Conservation (phyloP, 2,797 vertebrate genomes). For the Cichlasoma orientale region DNA sequence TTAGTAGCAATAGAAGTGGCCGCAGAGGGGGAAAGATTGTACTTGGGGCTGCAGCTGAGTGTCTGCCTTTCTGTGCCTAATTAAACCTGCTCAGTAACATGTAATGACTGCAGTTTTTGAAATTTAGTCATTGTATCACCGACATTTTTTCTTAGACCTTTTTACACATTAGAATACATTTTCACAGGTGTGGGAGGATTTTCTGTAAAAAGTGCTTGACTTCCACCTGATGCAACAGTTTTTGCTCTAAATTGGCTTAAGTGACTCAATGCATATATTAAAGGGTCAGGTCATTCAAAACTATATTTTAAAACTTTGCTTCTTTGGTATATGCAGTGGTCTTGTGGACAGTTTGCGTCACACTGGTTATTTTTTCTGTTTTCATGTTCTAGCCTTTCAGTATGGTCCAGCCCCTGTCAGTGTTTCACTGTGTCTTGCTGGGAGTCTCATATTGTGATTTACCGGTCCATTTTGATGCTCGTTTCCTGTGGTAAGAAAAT, state of each 20-base stretch:
- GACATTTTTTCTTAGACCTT: background rate
- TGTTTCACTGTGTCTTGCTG: conserved; percentile 3
- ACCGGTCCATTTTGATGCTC: conserved; percentile 15
- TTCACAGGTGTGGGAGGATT: background rate
- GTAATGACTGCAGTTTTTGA: conserved; percentile 13
- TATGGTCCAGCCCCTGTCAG: background rate
- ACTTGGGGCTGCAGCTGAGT: conserved; percentile 42
- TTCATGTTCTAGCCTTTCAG: background rate
- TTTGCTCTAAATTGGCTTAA: background rate
- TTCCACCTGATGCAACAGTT: background rate
- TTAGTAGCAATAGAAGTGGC: conserved; percentile 42
- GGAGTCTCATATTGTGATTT: conserved; percentile 18
- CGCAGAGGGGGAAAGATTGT: conserved; percentile 25
- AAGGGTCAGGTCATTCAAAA: background rate
- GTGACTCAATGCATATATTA: background rate
- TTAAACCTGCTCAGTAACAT: conserved; percentile 60
- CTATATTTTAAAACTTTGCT: too few species aligned
- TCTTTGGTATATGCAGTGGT: too few species aligned
- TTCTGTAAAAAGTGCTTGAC: background rate
- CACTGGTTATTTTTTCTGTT: background rate
- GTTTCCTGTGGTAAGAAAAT: conserved; percentile 34
- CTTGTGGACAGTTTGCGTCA: too few species aligned
- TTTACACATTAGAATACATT: background rate
- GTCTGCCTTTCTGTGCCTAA: conserved; percentile 36
- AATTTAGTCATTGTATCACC: conserved; percentile 20